Evolutionary conservation across 2,113 vertebrate genomes (phyloP), one percentile per base, ranked within the genome.

Genomic region (Peromyscus polionotus): DNA sequence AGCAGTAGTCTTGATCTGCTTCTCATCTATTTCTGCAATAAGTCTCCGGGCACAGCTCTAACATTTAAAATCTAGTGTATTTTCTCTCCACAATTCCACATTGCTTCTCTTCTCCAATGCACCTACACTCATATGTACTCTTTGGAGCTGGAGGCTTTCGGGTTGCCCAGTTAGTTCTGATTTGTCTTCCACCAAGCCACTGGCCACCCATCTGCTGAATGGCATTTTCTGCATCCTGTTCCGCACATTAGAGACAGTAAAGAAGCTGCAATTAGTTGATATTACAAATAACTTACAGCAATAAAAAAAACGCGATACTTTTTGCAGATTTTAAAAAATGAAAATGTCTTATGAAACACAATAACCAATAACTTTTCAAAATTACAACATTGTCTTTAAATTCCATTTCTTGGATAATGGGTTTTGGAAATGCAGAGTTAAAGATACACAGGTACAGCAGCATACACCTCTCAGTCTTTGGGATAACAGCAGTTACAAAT

Each of bases 181-280:
- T 99, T 98, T 99, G 99, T 98, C 99, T 99, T 84, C 99, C 99
- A 59, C 99, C 99, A 84, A 99, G 99, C 99, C 99, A 99, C 98
- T 99, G 99, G 4, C 99, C 99, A 3, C 99, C 99, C 99, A 99
- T 99, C 99, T 99, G 99, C 98, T 99, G 99, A 98, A 99, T 99
- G 84, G 99, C 99, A 0, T 99, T 99, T 98, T 99, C 99, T 0
- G 99, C 99, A 70, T 99, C 99, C 99, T 99, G 98, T 9, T 90
- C 73, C 1, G 39, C 59, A 73, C 0, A 95, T 95, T 75, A 96
- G 80, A 98, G 97, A 98, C n/a, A 20, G 98, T 81, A 98, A 96
- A 96, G 57, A 97, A 95, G 20, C 13, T 61, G 96, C 28, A 80
- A 63, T 98, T 96, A 98, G 75, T 90, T 96, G 57, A 95, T 36